These are phyloP conservation scores for Terrapene triunguis DNA, from an alignment of 2,113 vertebrate genomes.

Conservation along the genomic window DNA sequence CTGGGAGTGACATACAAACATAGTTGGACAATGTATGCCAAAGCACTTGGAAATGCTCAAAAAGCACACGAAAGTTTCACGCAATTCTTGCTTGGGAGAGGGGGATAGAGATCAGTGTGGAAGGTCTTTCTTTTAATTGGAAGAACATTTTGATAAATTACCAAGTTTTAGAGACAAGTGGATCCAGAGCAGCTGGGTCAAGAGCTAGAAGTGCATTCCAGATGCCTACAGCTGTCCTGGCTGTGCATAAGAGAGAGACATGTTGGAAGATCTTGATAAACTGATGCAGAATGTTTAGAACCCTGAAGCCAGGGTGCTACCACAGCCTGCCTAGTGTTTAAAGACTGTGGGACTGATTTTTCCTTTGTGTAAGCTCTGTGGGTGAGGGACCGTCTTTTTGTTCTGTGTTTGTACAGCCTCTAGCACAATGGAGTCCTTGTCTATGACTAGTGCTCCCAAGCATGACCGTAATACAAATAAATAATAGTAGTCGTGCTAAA, in stretches of 20 bases:
- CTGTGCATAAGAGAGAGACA: neutral
- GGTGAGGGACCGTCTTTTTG: neutral
- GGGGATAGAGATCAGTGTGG: neutral
- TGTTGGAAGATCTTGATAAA: neutral
- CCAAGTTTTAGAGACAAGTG: neutral
- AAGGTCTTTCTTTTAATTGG: neutral
- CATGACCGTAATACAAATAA: neutral
- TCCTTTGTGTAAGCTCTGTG: neutral
- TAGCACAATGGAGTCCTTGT: neutral
- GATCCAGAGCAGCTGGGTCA: neutral
- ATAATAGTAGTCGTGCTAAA: neutral
- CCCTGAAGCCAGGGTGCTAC: neutral
- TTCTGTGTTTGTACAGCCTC: neutral
- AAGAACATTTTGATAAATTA: neutral
- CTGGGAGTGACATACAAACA: neutral
- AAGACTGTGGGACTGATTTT: neutral
- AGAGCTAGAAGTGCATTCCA: neutral
- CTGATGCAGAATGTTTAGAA: neutral
- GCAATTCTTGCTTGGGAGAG: neutral
- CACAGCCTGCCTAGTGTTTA: neutral
- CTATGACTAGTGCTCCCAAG: neutral
- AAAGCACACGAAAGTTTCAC: neutral
- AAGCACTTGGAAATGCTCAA: constrained; percentile 17
- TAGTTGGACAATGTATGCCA: fast-evolving
- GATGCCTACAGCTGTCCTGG: neutral